phyloP scores from a whole-genome alignment of 2,888 invertebrate species.

The Arrhopalites spinosus region DNA sequence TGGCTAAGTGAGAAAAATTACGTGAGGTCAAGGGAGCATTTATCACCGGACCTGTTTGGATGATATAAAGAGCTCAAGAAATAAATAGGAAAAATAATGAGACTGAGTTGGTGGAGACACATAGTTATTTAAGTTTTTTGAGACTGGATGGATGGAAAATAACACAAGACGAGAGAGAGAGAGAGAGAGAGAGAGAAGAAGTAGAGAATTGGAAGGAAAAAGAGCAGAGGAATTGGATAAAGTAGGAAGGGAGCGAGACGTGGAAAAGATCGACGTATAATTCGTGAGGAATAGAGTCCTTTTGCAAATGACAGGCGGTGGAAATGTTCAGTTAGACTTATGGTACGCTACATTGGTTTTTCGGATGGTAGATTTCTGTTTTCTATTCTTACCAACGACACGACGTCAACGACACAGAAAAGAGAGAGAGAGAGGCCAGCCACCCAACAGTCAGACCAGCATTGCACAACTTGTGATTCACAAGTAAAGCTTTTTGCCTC shows the following conservation, averaged over 20 bases:
- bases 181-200: too few species aligned
- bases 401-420: conserved; percentile 10
- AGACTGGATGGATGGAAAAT: conserved; percentile 10
- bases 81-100: conserved; percentile 14
- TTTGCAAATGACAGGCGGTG: conserved; percentile 57
- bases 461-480: background rate
- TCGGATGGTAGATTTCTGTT: conserved; percentile 46
- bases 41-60: background rate
- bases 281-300: conserved; percentile 55
- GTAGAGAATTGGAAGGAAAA: background rate
- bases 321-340: conserved; percentile 54
- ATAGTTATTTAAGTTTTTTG: conserved; percentile 11
- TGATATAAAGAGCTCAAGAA: background rate
- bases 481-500: background rate
- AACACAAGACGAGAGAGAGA: background rate
- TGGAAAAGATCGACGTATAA: conserved; percentile 54
- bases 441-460: conserved; percentile 22
- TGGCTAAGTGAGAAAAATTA: conserved; percentile 23
- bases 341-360: conserved; percentile 54
- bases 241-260: conserved; percentile 34
- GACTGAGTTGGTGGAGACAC: conserved; percentile 16
- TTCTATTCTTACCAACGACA: conserved; percentile 36
- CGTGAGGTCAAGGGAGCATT: conserved; percentile 26
- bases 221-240: background rate
- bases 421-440: background rate